Evolutionary conservation across 2,797 vertebrate genomes (phyloP).

Genomic region (Myotis daubentonii): DNA sequence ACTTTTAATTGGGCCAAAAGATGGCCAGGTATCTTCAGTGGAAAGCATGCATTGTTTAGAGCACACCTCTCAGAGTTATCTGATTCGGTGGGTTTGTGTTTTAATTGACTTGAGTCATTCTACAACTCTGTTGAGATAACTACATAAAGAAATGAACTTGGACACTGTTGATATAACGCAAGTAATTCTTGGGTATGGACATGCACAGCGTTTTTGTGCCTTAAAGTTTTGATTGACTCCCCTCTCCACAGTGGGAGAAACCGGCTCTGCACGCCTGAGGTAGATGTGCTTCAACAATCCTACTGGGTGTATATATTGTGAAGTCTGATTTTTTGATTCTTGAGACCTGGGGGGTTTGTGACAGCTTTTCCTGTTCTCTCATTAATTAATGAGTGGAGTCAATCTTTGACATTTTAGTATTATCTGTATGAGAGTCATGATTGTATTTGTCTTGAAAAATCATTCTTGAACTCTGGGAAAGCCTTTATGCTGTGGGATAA

Average conservation of each 20-base stretch:
- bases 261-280: not conserved
- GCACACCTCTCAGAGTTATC: not conserved
- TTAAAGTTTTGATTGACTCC: not conserved
- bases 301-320: not conserved
- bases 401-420: not conserved
- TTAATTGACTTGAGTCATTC: constrained; percentile 5
- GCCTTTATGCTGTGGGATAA: not conserved
- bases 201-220: not conserved
- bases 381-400: not conserved
- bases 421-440: not conserved
- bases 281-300: not conserved
- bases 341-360: not conserved
- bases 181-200: not conserved
- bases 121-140: not conserved
- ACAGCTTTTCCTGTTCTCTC: not conserved
- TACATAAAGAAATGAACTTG: not conserved
- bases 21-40: not conserved
- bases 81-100: not conserved
- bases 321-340: not conserved
- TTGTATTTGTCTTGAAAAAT: not conserved
- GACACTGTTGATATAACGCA: not conserved
- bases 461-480: not conserved
- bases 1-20: not conserved
- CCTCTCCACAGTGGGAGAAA: not conserved
- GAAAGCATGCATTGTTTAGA: not conserved